Percentiles rank a stretch among this genome's conserved stretches.
Evolutionary conservation across 2,113 vertebrate species (phyloP).

Genomic region (Cinclus mexicanus): DNA sequence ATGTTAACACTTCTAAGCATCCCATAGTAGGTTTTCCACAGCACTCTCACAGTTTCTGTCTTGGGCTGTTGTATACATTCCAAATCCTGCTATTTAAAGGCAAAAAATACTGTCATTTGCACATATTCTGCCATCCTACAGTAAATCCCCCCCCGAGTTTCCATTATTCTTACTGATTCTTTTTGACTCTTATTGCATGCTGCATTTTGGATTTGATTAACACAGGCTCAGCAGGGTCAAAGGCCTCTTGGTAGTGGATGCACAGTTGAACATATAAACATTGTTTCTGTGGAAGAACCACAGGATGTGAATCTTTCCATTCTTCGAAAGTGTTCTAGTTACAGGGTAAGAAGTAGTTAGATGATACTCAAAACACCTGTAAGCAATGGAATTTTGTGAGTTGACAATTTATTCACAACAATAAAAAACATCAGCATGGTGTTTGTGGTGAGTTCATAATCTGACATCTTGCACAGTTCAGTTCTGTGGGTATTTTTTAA

Average conservation of each 20-base stretch:
- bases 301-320: background rate
- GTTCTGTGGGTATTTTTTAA: background rate
- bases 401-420: conserved; percentile 37
- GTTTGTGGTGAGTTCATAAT: background rate
- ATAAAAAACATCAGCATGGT: background rate
- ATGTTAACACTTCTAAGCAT: background rate
- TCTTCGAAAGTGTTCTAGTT: background rate
- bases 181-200: background rate
- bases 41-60: fast-evolving
- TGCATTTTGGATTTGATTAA: background rate
- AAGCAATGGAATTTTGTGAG: background rate
- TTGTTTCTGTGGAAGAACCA: background rate
- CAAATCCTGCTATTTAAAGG: background rate
- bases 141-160: fast-evolving
- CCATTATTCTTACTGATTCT: background rate
- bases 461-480: background rate
- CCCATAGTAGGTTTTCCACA: background rate
- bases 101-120: background rate
- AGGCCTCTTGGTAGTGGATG: background rate
- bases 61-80: background rate
- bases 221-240: background rate
- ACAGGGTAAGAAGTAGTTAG: background rate
- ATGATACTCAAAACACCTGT: background rate
- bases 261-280: background rate
- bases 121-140: background rate